Conservation (phyloP, 2,797 vertebrate genomes). For the Rousettus madagascariensis region DNA sequence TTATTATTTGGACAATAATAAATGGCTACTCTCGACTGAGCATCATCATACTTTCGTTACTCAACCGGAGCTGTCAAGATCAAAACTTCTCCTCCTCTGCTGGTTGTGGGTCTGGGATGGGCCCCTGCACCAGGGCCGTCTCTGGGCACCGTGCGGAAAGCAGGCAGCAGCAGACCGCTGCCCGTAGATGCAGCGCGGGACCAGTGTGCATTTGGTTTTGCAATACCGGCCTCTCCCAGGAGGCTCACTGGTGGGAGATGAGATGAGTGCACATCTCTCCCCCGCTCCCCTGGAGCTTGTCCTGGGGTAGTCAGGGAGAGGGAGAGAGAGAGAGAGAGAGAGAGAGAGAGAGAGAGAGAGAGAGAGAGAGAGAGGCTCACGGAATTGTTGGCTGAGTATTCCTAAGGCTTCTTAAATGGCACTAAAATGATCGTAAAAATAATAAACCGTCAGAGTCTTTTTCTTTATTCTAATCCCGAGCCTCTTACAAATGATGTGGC, state of each 20-base stretch:
- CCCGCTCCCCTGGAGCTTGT: background rate
- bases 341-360: no score
- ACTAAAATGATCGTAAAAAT: background rate
- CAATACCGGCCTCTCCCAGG: background rate
- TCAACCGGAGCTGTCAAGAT: background rate
- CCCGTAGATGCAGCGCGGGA: background rate
- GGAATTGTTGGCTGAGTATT: background rate
- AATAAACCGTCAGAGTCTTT: background rate
- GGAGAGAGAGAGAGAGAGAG: background rate
- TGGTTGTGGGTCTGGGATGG: background rate
- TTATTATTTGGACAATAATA: background rate
- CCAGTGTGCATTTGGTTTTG: accelerated
- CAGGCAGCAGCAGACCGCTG: background rate
- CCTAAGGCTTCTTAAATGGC: background rate
- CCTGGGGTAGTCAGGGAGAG: background rate
- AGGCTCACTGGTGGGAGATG: background rate
- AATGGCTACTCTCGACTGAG: background rate
- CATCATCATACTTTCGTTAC: accelerated
- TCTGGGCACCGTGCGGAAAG: accelerated
- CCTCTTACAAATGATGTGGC: background rate
- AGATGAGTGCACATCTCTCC: background rate
- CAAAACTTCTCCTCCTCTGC: background rate
- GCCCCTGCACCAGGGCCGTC: background rate
- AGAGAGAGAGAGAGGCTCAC: background rate
- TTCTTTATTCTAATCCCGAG: background rate